phyloP scores from a whole-genome alignment of 2,797 vertebrate genomes.

The Vultur gryphus region DNA sequence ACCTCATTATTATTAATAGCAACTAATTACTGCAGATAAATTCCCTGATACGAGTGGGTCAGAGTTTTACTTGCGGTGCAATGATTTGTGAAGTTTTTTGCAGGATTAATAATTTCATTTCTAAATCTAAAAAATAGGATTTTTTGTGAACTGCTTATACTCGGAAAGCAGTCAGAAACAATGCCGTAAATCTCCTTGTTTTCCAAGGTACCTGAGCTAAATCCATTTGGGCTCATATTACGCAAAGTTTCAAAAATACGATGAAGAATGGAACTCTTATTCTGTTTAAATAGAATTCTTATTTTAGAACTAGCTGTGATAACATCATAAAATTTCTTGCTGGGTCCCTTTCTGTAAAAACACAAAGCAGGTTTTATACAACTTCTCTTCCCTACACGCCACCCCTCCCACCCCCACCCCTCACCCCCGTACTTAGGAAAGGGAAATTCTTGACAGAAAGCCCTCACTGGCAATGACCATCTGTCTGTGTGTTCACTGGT shows the following conservation, averaged over 20 bases:
- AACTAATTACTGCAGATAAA: background rate
- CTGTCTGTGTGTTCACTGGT: constrained; percentile 43
- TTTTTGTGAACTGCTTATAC: background rate
- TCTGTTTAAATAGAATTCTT: constrained; percentile 6
- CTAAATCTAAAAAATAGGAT: background rate
- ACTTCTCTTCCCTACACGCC: background rate
- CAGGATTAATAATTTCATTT: background rate
- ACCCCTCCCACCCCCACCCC: background rate
- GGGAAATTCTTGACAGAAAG: constrained; percentile 39
- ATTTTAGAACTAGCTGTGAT: constrained; percentile 1
- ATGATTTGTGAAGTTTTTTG: background rate
- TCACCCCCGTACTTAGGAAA: background rate
- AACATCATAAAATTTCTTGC: constrained; percentile 27
- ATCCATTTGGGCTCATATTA: background rate
- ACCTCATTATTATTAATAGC: background rate
- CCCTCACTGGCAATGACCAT: constrained; percentile 9
- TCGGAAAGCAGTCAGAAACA: background rate
- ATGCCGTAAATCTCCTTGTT: background rate
- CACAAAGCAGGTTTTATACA: constrained; percentile 15
- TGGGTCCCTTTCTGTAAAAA: constrained; percentile 36
- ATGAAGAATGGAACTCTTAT: background rate
- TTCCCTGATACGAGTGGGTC: background rate
- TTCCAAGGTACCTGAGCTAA: background rate
- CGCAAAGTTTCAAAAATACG: background rate
- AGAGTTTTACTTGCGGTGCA: background rate